A percentile compares a stretch with the other conserved stretches of the same genome.
Conservation (phyloP, 2,888 invertebrate genomes). For the Leptinotarsa peninsularis region DNA sequence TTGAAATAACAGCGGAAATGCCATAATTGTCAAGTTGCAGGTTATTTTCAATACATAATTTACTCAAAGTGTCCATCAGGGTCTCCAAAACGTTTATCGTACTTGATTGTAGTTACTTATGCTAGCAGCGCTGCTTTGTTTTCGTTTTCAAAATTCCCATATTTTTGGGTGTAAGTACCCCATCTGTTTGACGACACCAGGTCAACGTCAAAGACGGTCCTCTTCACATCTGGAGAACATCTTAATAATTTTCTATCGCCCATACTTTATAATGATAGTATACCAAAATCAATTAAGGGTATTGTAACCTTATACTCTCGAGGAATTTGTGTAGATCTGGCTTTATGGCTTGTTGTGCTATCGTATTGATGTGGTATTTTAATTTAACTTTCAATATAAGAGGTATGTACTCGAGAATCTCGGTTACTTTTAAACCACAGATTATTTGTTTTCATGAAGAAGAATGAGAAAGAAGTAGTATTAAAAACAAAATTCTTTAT, state of each 20-base stretch:
- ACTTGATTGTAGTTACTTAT: not conserved
- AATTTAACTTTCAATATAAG: not conserved
- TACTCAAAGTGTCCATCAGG: constrained; percentile 5
- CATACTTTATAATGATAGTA: constrained; percentile 19
- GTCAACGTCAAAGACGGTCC: constrained; percentile 36
- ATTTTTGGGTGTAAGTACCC: constrained; percentile 22
- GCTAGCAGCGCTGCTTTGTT: constrained; percentile 9
- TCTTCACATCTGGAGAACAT: constrained; percentile 41
- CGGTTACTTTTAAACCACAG: not conserved
- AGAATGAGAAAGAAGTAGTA: not conserved
- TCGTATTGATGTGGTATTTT: not conserved
- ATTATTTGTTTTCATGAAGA: not conserved
- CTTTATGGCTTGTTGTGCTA: constrained; percentile 10
- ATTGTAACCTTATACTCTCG: constrained; percentile 23
- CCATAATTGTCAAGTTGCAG: not conserved
- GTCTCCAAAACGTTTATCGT: constrained; percentile 6
- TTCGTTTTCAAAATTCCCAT: constrained; percentile 25
- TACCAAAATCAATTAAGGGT: constrained; percentile 24
- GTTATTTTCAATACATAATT: constrained; percentile 6
- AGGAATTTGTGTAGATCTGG: constrained; percentile 13
- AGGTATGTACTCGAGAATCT: not conserved
- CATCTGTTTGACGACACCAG: constrained; percentile 30
- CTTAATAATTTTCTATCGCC: constrained; percentile 29
- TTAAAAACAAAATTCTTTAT: not conserved
- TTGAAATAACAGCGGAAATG: not conserved